Conservation (phyloP, 2,888 invertebrate genomes). For the Nipponacmea schrenckii region DNA sequence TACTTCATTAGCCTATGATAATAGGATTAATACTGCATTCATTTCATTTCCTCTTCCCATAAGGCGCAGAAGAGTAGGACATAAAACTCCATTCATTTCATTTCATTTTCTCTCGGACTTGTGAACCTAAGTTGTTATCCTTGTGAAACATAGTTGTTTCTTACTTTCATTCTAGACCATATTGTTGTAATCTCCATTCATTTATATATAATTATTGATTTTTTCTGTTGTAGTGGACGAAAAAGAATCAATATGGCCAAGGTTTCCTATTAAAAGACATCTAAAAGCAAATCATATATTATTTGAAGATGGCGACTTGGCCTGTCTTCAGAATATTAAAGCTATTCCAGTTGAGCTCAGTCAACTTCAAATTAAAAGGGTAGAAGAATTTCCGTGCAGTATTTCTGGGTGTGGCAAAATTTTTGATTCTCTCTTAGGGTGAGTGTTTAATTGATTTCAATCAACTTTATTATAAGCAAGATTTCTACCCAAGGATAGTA, state of each 20-base stretch:
- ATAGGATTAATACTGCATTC: too few species aligned
- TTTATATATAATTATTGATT: not conserved
- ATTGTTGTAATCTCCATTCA: too few species aligned
- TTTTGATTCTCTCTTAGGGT: conserved; percentile 47
- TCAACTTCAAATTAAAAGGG: conserved; percentile 11
- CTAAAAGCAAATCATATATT: conserved; percentile 69
- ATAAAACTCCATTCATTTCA: too few species aligned
- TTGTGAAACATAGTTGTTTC: too few species aligned
- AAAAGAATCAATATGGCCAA: not conserved
- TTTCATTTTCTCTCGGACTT: too few species aligned
- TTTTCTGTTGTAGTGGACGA: not conserved
- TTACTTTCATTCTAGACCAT: too few species aligned
- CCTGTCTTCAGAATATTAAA: conserved; percentile 25
- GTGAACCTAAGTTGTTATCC: too few species aligned
- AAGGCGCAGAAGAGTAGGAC: too few species aligned
- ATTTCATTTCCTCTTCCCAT: too few species aligned
- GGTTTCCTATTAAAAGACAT: conserved; percentile 29
- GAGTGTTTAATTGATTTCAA: conserved; percentile 17
- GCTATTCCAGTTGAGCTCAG: not conserved
- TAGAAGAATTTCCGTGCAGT: conserved; percentile 43
- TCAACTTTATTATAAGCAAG: not conserved
- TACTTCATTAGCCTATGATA: too few species aligned
- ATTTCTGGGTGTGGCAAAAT: conserved; percentile 42
- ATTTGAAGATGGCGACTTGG: conserved; percentile 69
- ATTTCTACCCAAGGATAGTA: too few species aligned